phyloP scores from a whole-genome alignment of 2,888 invertebrate genomes.

The Hirtodrosophila confusa region DNA sequence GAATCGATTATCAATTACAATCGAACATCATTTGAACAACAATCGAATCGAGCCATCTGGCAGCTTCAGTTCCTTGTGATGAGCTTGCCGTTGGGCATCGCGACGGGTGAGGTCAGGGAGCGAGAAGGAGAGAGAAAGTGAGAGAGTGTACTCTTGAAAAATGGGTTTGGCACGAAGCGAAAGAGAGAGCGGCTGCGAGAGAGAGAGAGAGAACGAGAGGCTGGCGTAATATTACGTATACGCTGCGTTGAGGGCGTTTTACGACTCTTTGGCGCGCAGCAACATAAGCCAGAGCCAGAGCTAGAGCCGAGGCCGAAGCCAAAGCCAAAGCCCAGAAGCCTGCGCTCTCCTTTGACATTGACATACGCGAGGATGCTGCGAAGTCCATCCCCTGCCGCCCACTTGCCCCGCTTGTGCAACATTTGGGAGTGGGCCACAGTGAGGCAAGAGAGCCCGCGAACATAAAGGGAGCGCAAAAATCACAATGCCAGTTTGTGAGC shows the following conservation, averaged over 20 bases:
- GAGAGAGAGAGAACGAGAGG: slow-evolving; percentile 9
- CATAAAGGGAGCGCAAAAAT: slow-evolving; percentile 18
- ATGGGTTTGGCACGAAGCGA: slow-evolving; percentile 50
- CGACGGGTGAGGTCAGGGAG: slow-evolving; percentile 15
- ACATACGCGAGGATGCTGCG: slow-evolving; percentile 45
- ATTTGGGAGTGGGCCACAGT: slow-evolving; percentile 11
- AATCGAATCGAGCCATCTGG: slow-evolving; percentile 19
- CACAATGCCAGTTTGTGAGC: slow-evolving; percentile 21
- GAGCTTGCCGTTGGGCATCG: not conserved
- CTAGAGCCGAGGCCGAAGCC: not conserved
- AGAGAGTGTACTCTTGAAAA: slow-evolving; percentile 10
- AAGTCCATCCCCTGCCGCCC: not conserved
- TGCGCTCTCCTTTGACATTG: slow-evolving; percentile 64
- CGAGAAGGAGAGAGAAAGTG: not conserved
- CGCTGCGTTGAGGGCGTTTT: slow-evolving; percentile 43
- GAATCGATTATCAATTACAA: not conserved
- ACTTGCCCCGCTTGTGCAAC: not conserved
- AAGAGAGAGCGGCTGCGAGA: slow-evolving; percentile 15
- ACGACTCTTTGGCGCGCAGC: not conserved
- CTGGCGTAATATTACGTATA: slow-evolving; percentile 54
- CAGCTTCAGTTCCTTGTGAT: slow-evolving; percentile 13
- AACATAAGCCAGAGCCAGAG: no score
- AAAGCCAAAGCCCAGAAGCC: slow-evolving; percentile 29
- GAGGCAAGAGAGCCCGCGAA: slow-evolving; percentile 20
- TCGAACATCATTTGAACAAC: not conserved